phyloP scores from a whole-genome alignment of 2,797 vertebrate species.

The Halcyon leucocephala region DNA sequence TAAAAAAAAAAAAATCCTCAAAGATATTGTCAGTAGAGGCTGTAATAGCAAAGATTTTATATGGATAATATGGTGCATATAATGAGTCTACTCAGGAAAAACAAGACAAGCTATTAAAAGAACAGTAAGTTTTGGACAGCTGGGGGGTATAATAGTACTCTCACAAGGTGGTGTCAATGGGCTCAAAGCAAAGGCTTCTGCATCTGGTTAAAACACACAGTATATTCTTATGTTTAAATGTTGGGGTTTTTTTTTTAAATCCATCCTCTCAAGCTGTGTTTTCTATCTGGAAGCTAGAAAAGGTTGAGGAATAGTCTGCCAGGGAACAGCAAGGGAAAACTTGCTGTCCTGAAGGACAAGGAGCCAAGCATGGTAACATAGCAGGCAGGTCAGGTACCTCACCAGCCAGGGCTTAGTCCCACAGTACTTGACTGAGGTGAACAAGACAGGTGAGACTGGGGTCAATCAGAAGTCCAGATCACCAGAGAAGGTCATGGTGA shows the following conservation, averaged over 20 bases:
- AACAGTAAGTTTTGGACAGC: not conserved
- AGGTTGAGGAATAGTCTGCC: not conserved
- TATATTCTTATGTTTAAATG: conserved; percentile 9
- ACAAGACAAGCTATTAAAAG: not conserved
- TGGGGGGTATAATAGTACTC: not conserved
- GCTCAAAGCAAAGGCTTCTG: not conserved
- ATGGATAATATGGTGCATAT: not conserved
- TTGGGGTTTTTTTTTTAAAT: not conserved
- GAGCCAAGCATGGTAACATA: not conserved
- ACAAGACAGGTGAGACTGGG: not conserved
- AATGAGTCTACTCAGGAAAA: not conserved
- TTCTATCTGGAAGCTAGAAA: conserved; percentile 2
- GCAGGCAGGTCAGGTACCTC: not conserved
- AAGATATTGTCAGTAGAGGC: not conserved
- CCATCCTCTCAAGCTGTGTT: conserved; percentile 17
- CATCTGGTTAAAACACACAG: not conserved
- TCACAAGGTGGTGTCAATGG: conserved; percentile 31
- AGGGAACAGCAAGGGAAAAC: not conserved
- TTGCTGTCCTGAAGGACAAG: not conserved
- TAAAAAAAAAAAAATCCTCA: not conserved
- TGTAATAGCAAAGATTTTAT: not conserved
- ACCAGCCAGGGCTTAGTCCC: not conserved
- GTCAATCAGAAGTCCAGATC: not conserved
- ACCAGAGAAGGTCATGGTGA: not conserved
- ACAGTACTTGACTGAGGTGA: not conserved